Evolutionary conservation across 2,888 invertebrate genomes (phyloP).

Genomic region (Diogma glabrata): DNA sequence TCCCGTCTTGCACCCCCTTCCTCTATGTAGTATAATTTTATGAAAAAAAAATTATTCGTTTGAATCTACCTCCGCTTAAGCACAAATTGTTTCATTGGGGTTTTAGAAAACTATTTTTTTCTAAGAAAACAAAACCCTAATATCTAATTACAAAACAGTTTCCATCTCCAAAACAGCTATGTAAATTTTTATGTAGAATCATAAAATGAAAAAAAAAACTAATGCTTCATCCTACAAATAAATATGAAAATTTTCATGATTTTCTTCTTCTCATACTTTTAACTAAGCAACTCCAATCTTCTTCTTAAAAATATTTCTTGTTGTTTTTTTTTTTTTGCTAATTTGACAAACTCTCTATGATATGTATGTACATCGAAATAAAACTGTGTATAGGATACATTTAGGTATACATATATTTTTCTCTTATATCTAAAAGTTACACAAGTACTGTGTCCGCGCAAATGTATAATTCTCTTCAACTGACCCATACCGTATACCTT

Average conservation of each 20-base stretch:
- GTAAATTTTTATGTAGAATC: not conserved
- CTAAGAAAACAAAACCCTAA: conserved; percentile 7
- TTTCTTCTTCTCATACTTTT: not conserved
- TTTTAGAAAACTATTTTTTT: not conserved
- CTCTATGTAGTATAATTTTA: no score
- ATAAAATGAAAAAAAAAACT: not conserved
- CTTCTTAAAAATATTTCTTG: not conserved
- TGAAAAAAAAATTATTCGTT: not conserved
- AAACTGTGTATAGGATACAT: not conserved
- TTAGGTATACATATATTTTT: not conserved
- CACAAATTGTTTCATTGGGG: not conserved
- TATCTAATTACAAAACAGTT: conserved; percentile 8
- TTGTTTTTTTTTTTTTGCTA: conserved; percentile 4
- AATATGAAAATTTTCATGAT: conserved; percentile 6
- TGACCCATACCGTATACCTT: conserved; percentile 8
- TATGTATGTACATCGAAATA: not conserved
- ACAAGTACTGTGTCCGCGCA: conserved; percentile 10
- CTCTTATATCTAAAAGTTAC: not conserved
- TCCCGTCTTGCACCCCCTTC: no score
- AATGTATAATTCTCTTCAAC: conserved; percentile 8
- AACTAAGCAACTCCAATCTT: not conserved
- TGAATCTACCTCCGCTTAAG: not conserved
- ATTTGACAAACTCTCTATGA: conserved; percentile 9
- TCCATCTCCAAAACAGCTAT: conserved; percentile 2
- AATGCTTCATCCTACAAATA: conserved; percentile 6